Percentiles rank a stretch among this genome's conserved stretches.
These are phyloP conservation scores for Parauchenoglanis ngamensis DNA, from an alignment of 2,797 vertebrate species.

Conservation along the genomic window DNA sequence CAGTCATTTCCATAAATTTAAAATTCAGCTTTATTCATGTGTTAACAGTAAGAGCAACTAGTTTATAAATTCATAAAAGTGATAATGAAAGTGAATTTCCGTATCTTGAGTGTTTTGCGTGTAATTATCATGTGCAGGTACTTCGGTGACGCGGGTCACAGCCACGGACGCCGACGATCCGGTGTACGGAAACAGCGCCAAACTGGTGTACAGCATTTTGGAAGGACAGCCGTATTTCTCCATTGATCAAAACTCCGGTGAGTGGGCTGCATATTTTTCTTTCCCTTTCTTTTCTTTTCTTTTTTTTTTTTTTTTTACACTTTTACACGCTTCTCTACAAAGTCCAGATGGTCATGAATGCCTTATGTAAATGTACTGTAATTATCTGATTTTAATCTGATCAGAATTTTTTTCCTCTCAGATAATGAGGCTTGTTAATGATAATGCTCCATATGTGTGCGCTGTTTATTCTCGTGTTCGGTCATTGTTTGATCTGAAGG, in stretches of 20 bases:
- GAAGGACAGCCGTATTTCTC: slow-evolving; percentile 99
- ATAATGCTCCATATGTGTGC: slow-evolving; percentile 14
- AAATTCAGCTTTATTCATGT: not conserved
- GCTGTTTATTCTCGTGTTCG: slow-evolving; percentile 4
- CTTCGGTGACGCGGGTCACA: slow-evolving; percentile 92
- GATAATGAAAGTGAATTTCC: not conserved
- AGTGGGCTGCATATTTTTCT: slow-evolving; percentile 49
- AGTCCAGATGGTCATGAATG: slow-evolving; percentile 46
- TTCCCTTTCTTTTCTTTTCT: not conserved
- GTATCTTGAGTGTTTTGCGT: not conserved
- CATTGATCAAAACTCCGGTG: slow-evolving; percentile 93
- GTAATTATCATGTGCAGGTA: slow-evolving; percentile 75
- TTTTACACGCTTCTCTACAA: not conserved
- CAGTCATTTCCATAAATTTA: not conserved
- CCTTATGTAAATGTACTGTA: slow-evolving; percentile 20
- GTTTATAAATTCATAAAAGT: not conserved
- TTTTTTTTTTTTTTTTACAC: not conserved
- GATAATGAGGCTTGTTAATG: slow-evolving; percentile 35
- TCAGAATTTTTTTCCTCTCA: slow-evolving; percentile 12
- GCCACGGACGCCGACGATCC: slow-evolving; percentile 96
- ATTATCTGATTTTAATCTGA: slow-evolving; percentile 32
- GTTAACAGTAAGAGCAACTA: no score
- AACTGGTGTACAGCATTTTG: slow-evolving; percentile 95
- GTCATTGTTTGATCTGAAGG: not conserved
- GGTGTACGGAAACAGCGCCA: slow-evolving; percentile 96